A percentile compares a stretch with the other conserved stretches of the same genome.
These are phyloP conservation scores for Xenopus petersii DNA, from an alignment of 2,797 vertebrate species.

Conservation along the genomic window DNA sequence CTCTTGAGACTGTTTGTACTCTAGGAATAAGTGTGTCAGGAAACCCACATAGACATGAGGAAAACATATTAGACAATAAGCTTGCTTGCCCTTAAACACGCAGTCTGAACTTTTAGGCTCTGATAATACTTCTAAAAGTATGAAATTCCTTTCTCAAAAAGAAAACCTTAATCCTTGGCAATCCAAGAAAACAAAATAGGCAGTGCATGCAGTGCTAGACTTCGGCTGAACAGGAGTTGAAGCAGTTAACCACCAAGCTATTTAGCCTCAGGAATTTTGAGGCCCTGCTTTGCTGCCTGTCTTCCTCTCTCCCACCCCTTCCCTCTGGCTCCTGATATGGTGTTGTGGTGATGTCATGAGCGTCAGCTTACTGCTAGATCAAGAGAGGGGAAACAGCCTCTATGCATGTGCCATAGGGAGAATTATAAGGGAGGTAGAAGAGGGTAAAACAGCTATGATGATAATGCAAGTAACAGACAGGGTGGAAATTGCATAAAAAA, in stretches of 20 bases:
- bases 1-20: too few relatives aligned
- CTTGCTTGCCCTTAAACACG: too few relatives aligned
- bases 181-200: not conserved
- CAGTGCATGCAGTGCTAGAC: not conserved
- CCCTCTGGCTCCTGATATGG: not conserved
- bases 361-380: not conserved
- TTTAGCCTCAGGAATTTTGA: constrained; percentile 10
- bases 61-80: too few relatives aligned
- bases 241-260: not conserved
- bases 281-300: constrained; percentile 8
- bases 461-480: too few relatives aligned
- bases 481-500: too few relatives aligned
- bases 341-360: not conserved
- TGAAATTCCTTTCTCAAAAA: too few relatives aligned
- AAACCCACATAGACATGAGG: too few relatives aligned
- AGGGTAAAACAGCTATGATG: not conserved
- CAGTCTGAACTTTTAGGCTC: too few relatives aligned
- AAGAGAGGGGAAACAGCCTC: not conserved
- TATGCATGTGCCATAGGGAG: not conserved
- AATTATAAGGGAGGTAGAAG: not conserved
- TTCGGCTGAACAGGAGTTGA: not conserved
- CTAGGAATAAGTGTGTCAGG: too few relatives aligned
- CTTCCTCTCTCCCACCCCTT: not conserved
- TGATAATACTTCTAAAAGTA: too few relatives aligned
- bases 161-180: too few relatives aligned